Evolutionary conservation across 2,797 vertebrate species (phyloP), one percentile per base, ranked within the genome.

Genomic region (Xiphophorus birchmanni): DNA sequence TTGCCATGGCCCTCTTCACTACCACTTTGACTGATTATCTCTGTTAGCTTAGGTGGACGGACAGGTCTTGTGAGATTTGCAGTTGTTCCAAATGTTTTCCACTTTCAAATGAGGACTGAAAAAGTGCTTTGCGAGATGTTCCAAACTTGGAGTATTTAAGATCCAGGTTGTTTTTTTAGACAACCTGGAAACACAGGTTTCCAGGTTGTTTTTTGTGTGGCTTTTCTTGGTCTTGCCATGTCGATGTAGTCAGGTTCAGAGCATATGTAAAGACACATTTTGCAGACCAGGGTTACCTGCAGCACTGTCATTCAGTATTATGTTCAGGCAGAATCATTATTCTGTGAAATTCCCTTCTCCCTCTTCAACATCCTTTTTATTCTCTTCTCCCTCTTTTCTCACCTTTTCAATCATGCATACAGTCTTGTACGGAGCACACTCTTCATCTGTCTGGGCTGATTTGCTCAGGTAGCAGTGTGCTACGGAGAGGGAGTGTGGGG

Each of bases 311-410:
- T 88, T 88, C 84, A 87, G 73, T 69, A 82, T 90, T 91, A 85
- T 89, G 87, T 87, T 87, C 82, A 88, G 82, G 90, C 89, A 91
- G 85, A 91, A 80, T 84, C 82, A 79, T 80, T 71, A 35, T 72
- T 87, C 88, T 88, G 81, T 87, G 88, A 86, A 89, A 71, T 87
- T 80, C 80, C 72, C 76, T 35, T 79, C 65, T 85, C 77, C 74
- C 76, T 63, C 67, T 73, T 86, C 79, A 85, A 78, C 82, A 82
- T 83, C 88, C 18, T 69, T 65, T 82, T 75, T 74, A 26, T 54
- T 73, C 77, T 74, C 44, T 71, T 73, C 76, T 75, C 75, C 65
- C 50, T 74, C 72, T 52, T 75, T 75, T 72, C 37, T 79, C 78
- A 76, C 48, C 44, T 56, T 56, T 71, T 73, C 75, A 76, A 74